Evolutionary conservation across 2,888 invertebrate species (phyloP), one percentile per base, ranked within the genome.

Genomic region (Papilio elwesi): DNA sequence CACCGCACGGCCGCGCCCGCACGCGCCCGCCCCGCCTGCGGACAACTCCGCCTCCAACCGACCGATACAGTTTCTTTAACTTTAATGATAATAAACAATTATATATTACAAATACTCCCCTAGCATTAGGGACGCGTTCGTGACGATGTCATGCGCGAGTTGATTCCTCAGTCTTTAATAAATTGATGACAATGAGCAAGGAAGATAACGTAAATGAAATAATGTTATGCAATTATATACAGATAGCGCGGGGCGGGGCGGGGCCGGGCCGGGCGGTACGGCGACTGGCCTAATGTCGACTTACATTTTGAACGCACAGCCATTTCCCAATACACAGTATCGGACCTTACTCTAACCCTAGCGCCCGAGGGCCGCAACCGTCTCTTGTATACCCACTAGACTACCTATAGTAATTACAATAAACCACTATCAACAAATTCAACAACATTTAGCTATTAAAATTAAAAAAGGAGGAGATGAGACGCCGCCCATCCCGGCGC

Each of bases 111-210:
- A 87, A 83, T 84, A 78, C 71, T 86, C 86, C 90, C 89, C 89
- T 84, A 86, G 86, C 83, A 82, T 77, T 82, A 82, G 90, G 89
- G 89, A 88, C 91, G 89, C 90, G 87, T 90, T 87, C 90, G 92
- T 91, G 91, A 88, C 91, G 87, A 92, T 91, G 92, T 90, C 91
- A 90, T 90, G 91, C 92, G 92, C 90, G 87, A 90, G 90, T 92
- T 92, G 93, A 92, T 93, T 92, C 89, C 92, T 93, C 93, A 93
- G 93, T 93, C 93, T 93, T 92, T 93, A 92, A 92, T 92, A 90
- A 90, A 92, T 93, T 93, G 93, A 93, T 93, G 93, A 89, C 91
- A 90, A 92, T 92, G 93, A 92, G 91, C 90, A 91, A 91, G 92
- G 91, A 91, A 88, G 87, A 82, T 79, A 90, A 91, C 88, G 88